Percentiles rank a stretch among this genome's conserved stretches.
phyloP scores from a whole-genome alignment of 2,113 vertebrate genomes.

The Lophius piscatorius region DNA sequence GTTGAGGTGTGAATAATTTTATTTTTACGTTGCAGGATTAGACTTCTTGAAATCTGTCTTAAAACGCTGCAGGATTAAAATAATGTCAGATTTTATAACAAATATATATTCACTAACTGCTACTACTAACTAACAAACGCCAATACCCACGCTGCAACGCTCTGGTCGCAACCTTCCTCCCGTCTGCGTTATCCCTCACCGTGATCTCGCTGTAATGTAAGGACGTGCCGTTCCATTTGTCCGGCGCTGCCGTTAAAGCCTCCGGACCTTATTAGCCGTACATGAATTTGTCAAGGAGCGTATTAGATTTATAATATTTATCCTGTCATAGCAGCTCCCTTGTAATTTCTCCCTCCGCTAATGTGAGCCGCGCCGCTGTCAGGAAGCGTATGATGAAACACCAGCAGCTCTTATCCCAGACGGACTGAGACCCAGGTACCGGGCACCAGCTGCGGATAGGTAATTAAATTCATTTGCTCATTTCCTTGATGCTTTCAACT shows the following conservation, averaged over 20 bases:
- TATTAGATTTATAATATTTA: slow-evolving; percentile 52
- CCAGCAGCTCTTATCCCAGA: slow-evolving; percentile 19
- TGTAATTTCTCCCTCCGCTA: slow-evolving; percentile 30
- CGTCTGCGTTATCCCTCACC: slow-evolving; percentile 22
- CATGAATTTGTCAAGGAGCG: slow-evolving; percentile 45
- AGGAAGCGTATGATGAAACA: slow-evolving; percentile 30
- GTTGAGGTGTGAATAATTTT: too few relatives aligned
- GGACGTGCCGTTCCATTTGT: slow-evolving; percentile 39
- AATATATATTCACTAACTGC: too few relatives aligned
- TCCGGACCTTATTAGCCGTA: slow-evolving; percentile 43
- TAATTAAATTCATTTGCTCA: slow-evolving; percentile 25
- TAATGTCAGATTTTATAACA: too few relatives aligned
- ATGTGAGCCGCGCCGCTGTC: slow-evolving; percentile 32
- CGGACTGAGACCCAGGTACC: slow-evolving; percentile 26
- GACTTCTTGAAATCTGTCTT: too few relatives aligned
- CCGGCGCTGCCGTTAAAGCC: slow-evolving; percentile 44
- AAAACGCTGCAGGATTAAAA: too few relatives aligned
- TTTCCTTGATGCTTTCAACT: slow-evolving; percentile 26
- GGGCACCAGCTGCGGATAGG: slow-evolving; percentile 1
- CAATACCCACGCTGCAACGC: neutral
- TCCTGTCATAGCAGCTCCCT: slow-evolving; percentile 37
- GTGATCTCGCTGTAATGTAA: slow-evolving; percentile 26
- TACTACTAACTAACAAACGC: too few relatives aligned
- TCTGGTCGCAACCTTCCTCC: slow-evolving; percentile 7
- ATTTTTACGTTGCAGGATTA: too few relatives aligned